Percentiles rank a stretch among this genome's conserved stretches.
phyloP scores from a whole-genome alignment of 2,888 invertebrate genomes.

The Empis livida region DNA sequence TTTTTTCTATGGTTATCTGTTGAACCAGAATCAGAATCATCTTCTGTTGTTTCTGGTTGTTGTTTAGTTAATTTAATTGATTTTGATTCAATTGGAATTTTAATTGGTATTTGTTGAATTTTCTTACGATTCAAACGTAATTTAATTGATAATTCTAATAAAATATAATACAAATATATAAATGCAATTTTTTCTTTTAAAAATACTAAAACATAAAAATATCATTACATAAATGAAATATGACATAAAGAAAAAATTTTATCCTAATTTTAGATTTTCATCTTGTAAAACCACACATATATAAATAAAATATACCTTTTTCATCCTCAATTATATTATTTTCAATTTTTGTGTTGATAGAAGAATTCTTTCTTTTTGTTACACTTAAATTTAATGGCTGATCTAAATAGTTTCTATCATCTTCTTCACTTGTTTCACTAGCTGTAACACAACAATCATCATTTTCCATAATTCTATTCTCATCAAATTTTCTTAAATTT shows the following conservation, averaged over 20 bases:
- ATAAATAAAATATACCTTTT: no score
- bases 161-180: no score
- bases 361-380: conserved; percentile 32
- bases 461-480: background rate
- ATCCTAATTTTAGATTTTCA: no score
- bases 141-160: no score
- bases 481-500: background rate
- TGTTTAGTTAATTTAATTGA: background rate
- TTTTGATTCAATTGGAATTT: background rate
- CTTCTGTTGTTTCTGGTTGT: conserved; percentile 32
- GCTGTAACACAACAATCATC: conserved; percentile 11
- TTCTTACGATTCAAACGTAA: no score
- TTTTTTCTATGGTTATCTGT: conserved; percentile 52
- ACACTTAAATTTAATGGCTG: conserved; percentile 48
- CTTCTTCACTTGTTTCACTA: conserved; percentile 38
- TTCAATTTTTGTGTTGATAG: no score
- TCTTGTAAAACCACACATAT: no score
- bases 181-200: no score
- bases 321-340: no score
- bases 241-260: no score
- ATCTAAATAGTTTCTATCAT: conserved; percentile 29
- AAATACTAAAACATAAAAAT: no score
- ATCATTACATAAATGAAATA: no score
- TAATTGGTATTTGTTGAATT: background rate
- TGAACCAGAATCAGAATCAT: conserved; percentile 39